Evolutionary conservation across 2,797 vertebrate species (phyloP), one percentile per base, ranked within the genome.

Genomic region (Buceros bicornis): DNA sequence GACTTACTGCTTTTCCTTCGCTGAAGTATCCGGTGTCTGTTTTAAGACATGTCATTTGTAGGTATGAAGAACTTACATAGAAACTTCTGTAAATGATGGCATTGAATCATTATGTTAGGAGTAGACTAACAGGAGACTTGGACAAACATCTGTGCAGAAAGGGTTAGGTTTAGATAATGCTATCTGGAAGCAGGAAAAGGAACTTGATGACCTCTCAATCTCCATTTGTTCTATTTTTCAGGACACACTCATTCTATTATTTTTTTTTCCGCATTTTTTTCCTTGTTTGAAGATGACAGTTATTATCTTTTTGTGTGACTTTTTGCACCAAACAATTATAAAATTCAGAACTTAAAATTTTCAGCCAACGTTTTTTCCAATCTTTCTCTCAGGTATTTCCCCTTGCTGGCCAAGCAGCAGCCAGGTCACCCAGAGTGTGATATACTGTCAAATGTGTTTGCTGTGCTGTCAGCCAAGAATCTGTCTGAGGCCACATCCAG

Each of bases 391-490:
- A 99, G 99, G 74, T 99, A 98, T 97, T 99, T 99, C 82, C 98
- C 98, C 88, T 98, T 99, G 66, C 95, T 99, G 96, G 99, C 98
- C 82, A 99, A 99, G 95, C 99, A 99, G 96, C 98, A 92, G 43
- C 98, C 98, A 3, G 98, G 95, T 31, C 98, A 98, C 43, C 98
- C 99, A 2, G 98, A 99, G 92, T 99, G 80, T 51, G 98, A 99
- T 66, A 62, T 99, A 95, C 98, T 99, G 71, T 97, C 97, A 29
- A 99, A 99, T 51, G 98, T 99, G 83, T 99, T 99, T 71, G 98
- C 98, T 61, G 97, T 99, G 89, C 98, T 99, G 33, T 98, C 98
- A 6, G 98, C 99, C 91, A 99, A 99, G 97, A 99, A 99, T 5
- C 96, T 98, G 11, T 99, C 99, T 42, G 93, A 98, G 17, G 80